Evolutionary conservation across 2,888 invertebrate species (phyloP), one percentile per base, ranked within the genome.

Genomic region (Dryococelus australis): DNA sequence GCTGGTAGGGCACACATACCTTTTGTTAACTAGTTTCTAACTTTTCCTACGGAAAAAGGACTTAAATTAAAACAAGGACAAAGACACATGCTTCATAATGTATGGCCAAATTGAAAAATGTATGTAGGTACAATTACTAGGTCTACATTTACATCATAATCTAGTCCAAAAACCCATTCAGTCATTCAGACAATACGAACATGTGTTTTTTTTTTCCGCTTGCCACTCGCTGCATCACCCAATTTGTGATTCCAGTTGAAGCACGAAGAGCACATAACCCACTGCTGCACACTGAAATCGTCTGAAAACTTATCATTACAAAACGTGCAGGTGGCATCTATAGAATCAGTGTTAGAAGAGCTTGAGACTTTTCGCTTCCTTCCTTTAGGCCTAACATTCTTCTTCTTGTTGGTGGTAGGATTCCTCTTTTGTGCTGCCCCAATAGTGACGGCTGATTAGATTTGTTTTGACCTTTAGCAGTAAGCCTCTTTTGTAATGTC

Each of bases 281-380:
- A n/a, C n/a, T 65, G 13, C 65, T 65, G 65, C 20, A 8, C 65
- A 65, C 65, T 65, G 65, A 65, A 65, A 65, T 65, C 65, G 20
- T 65, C 20, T 65, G 65, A 65, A 65, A 65, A 65, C 65, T 16
- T 65, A 8, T 65, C 65, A 65, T 65, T 65, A 65, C 65, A 65
- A 65, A 16, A 16, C 16, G 65, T 65, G 65, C 65, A 27, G 35
- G 26, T 35, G 35, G 20, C 81, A 81, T 81, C 81, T 26, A 81
- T 81, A 35, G 81, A 81, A 65, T 65, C 65, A 65, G 65, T 8
- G 81, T 81, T 26, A 27, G 6, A 9, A 27, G 26, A 10, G 35
- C 26, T 26, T 16, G 28, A 83, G 83, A 83, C 83, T 83, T 83
- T 83, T 26, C 83, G 27, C 83, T 83, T 83, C 24, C 28, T 8